phyloP scores from a whole-genome alignment of 1,140 invertebrate genomes.

The Lordiphosa collinella region DNA sequence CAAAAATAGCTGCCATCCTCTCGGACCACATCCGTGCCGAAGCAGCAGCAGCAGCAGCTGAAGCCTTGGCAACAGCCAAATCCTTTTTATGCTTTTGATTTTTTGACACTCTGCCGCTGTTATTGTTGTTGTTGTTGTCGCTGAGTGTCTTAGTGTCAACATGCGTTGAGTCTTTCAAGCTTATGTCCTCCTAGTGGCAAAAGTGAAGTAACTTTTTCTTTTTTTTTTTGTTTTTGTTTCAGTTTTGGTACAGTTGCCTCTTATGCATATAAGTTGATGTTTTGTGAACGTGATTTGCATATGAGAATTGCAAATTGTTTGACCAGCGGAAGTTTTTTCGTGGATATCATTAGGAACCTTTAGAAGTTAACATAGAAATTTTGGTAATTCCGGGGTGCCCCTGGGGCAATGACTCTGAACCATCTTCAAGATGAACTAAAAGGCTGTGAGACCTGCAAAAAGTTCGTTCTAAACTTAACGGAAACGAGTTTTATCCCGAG shows the following conservation, averaged over 20 bases:
- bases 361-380: no score
- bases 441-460: no score
- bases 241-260: slow-evolving; percentile 59
- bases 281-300: slow-evolving; percentile 52
- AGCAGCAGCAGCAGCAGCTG: slow-evolving; percentile 20
- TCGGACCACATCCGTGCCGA: slow-evolving; percentile 17
- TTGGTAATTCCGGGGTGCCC: no score
- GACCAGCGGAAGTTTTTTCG: no score
- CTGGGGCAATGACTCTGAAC: no score
- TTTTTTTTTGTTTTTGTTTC: no score
- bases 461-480: no score
- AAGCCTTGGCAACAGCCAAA: slow-evolving; percentile 68
- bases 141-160: slow-evolving; percentile 71
- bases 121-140: slow-evolving; percentile 17
- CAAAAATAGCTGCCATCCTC: slow-evolving; percentile 50
- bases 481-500: no score
- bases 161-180: slow-evolving; percentile 67
- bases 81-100: slow-evolving; percentile 78
- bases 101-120: slow-evolving; percentile 59
- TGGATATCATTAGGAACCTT: no score
- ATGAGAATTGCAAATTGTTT: slow-evolving; percentile 20
- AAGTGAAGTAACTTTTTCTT: not conserved
- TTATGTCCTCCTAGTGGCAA: slow-evolving; percentile 16
- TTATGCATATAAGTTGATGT: slow-evolving; percentile 19
- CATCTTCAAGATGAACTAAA: no score